Evolutionary conservation across 1,140 invertebrate species (phyloP), one percentile per base, ranked within the genome.

Genomic region (Cotesia chilonis): DNA sequence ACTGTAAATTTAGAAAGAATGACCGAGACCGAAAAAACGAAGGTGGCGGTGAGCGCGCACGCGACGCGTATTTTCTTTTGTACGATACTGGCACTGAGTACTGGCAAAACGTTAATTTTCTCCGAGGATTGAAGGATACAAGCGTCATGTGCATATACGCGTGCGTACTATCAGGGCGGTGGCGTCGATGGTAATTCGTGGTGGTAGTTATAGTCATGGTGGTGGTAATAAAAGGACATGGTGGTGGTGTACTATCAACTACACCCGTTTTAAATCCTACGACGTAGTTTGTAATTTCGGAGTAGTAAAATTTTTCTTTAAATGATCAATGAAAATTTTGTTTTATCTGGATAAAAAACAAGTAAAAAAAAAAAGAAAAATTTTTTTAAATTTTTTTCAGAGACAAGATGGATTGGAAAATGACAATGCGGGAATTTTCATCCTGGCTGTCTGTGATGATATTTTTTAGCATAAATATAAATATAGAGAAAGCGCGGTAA

Each of bases 401-500:
- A 28, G 28, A 28, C 28, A 28, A 2, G 28, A 28, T 28, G 28
- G 1, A 3, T 28, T 2, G 28, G 1, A 28, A 28, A 28, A 28
- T 28, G 28, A 28, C 3, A 28, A 28, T 3, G 28, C 1, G 28
- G 28, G 28, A 28, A 28, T 28, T 28, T 28, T 1, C 28, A 28
- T 28, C 28, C 28, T 28, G 28, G 70, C 72, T 64, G 55, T 55
- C 69, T 74, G 69, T 61, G 72, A 63, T 60, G 78, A 75, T 77
- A 81, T 80, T 76, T 66, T 41, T 20, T 59, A 51, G 75, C 75
- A 73, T 63, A 77, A 75, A 78, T 81, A 80, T 80, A 76, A 76
- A 70, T 67, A 71, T 76, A 28, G 76, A 79, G 74, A 80, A 81
- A 80, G 77, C 81, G 77, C 81, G 79, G 74, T 76, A 79, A 70